These are phyloP conservation scores for Anoura caudifer DNA, from an alignment of 2,113 vertebrate genomes.

Conservation along the genomic window DNA sequence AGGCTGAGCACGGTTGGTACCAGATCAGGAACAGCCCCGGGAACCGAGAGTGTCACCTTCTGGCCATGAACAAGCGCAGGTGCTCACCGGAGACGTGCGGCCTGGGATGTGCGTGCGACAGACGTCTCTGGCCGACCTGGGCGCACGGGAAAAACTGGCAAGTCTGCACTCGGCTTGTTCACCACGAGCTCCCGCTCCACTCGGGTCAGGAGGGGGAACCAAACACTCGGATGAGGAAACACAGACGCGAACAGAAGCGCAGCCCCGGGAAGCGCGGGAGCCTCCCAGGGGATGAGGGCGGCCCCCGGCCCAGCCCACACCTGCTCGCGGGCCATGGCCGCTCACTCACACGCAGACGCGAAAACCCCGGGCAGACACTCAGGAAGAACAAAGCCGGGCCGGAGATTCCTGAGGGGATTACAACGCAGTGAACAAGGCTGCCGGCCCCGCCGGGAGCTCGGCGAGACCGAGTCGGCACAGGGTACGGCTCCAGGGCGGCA, in stretches of 20 bases:
- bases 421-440: no score
- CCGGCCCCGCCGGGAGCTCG: no score
- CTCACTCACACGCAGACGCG: no score
- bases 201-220: background rate
- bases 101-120: background rate
- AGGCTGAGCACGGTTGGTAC: background rate
- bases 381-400: no score
- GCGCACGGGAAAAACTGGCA: background rate
- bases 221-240: background rate
- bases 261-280: background rate
- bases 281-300: background rate
- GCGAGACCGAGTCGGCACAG: no score
- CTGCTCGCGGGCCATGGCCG: background rate
- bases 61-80: background rate
- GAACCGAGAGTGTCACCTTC: rapidly evolving
- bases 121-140: background rate
- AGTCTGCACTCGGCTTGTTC: background rate
- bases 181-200: background rate
- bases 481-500: background rate
- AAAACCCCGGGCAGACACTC: no score
- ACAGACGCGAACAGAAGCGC: background rate
- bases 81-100: rapidly evolving
- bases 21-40: rapidly evolving
- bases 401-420: no score
- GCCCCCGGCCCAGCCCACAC: background rate